Percentiles rank a stretch among this genome's conserved stretches.
Evolutionary conservation across 2,797 vertebrate species (phyloP).

Genomic region (Champsocephalus esox): DNA sequence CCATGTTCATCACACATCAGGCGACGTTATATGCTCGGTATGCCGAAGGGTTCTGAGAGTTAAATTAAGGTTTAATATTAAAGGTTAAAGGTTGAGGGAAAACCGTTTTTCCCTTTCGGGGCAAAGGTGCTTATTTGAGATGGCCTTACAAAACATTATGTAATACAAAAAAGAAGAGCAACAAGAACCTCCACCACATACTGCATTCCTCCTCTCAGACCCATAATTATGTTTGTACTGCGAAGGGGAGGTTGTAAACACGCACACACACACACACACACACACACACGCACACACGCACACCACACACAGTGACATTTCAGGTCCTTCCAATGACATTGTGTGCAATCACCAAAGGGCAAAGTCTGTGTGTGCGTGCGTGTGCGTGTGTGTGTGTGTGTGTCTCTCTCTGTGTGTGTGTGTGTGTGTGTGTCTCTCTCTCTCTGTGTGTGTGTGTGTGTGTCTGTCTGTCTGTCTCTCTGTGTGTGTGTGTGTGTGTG

Average conservation of each 20-base stretch:
- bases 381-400: neutral
- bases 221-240: neutral
- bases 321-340: constrained; percentile 48
- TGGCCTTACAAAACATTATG: too few relatives aligned
- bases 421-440: too few relatives aligned
- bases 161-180: neutral
- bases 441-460: too few relatives aligned
- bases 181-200: neutral
- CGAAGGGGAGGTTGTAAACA: neutral
- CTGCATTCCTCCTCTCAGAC: neutral
- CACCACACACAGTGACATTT: neutral
- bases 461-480: too few relatives aligned
- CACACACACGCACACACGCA: too few relatives aligned
- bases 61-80: too few relatives aligned
- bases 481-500: neutral
- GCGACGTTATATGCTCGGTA: neutral
- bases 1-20: neutral
- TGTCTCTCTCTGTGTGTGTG: too few relatives aligned
- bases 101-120: too few relatives aligned
- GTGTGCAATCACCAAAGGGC: constrained; percentile 48
- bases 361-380: constrained; percentile 33
- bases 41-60: neutral
- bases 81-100: too few relatives aligned
- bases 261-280: too few relatives aligned
- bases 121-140: too few relatives aligned